These are phyloP conservation scores for Lycocerus yunnanus DNA, from an alignment of 2,888 invertebrate genomes.

Conservation along the genomic window DNA sequence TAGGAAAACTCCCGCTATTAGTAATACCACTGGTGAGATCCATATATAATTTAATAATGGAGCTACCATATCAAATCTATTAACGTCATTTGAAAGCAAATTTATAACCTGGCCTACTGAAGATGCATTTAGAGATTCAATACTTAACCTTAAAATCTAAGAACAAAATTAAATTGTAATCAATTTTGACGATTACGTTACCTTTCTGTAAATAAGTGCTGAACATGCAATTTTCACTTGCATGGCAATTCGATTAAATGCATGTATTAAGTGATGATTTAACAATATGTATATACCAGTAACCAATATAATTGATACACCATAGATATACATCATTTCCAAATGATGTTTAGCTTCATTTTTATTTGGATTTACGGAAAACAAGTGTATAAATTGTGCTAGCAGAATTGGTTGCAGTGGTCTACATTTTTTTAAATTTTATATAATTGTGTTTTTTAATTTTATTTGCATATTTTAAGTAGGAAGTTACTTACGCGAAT, in stretches of 20 bases:
- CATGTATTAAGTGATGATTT: too few relatives aligned
- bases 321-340: too few relatives aligned
- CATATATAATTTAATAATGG: slow-evolving; percentile 86
- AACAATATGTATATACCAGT: too few relatives aligned
- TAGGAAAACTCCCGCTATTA: slow-evolving; percentile 77
- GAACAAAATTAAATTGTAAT: neutral
- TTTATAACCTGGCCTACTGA: slow-evolving; percentile 91
- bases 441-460: too few relatives aligned
- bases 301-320: too few relatives aligned
- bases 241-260: slow-evolving; percentile 62
- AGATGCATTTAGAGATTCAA: slow-evolving; percentile 70
- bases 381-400: too few relatives aligned
- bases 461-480: too few relatives aligned
- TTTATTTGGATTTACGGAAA: too few relatives aligned
- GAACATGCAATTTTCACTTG: slow-evolving; percentile 80
- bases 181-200: slow-evolving; percentile 46
- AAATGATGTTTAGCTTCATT: too few relatives aligned
- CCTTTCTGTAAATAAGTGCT: slow-evolving; percentile 85
- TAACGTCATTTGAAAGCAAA: slow-evolving; percentile 90
- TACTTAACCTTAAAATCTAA: slow-evolving; percentile 72
- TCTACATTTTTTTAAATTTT: too few relatives aligned
- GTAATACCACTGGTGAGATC: slow-evolving; percentile 72
- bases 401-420: too few relatives aligned
- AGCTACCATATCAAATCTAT: slow-evolving; percentile 84
- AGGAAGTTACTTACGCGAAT: too few relatives aligned